Percentiles rank a stretch among this genome's conserved stretches.
These are phyloP conservation scores for Clarias fuscus DNA, from an alignment of 2,797 vertebrate species.

Conservation along the genomic window DNA sequence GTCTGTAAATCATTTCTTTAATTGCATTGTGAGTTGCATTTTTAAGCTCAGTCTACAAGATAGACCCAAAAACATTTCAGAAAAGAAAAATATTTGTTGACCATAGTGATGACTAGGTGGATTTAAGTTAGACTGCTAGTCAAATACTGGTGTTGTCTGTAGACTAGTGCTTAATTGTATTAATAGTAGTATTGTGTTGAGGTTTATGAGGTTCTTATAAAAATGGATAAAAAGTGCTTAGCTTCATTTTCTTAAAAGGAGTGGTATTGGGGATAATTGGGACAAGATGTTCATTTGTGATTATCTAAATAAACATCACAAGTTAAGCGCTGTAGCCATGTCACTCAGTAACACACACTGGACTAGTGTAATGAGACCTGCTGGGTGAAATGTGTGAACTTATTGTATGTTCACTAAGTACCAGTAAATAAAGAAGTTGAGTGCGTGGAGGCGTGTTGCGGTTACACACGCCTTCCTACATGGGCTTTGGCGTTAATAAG, in stretches of 20 bases:
- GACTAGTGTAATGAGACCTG: conserved; percentile 27
- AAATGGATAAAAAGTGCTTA: background rate
- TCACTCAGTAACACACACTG: background rate
- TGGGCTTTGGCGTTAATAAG: conserved; percentile 60
- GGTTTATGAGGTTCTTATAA: too few relatives aligned
- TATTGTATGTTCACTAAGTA: conserved; percentile 75
- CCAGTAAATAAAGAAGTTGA: conserved; percentile 79
- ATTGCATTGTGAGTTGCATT: too few relatives aligned
- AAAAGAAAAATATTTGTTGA: background rate
- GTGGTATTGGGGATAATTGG: background rate
- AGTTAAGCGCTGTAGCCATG: background rate
- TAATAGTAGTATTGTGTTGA: too few relatives aligned
- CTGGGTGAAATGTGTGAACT: conserved; percentile 64
- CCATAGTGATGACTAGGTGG: background rate
- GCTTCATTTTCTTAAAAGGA: background rate
- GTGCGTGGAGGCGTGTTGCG: conserved; percentile 65
- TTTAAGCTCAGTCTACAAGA: too few relatives aligned
- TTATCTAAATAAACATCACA: background rate
- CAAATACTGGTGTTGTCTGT: too few relatives aligned
- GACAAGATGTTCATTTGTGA: background rate
- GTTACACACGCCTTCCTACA: conserved; percentile 70
- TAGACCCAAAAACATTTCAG: background rate
- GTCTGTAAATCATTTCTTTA: too few relatives aligned
- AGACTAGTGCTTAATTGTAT: too few relatives aligned
- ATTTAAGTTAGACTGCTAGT: too few relatives aligned